Evolutionary conservation across 2,113 vertebrate species (phyloP).

Genomic region (Pseudopodoces humilis): DNA sequence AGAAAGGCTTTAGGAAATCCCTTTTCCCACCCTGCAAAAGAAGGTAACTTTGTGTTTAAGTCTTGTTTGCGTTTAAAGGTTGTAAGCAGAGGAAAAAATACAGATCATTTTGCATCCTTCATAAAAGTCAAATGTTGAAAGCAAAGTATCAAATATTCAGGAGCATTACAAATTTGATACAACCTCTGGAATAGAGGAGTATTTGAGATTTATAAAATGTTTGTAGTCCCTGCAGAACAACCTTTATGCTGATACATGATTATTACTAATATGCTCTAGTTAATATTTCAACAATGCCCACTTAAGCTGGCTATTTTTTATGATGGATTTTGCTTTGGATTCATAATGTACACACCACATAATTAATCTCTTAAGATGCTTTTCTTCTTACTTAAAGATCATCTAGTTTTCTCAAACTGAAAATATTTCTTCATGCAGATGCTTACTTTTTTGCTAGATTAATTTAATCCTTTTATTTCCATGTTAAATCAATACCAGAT

Average conservation of each 20-base stretch:
- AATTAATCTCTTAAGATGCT: background rate
- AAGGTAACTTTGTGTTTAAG: background rate
- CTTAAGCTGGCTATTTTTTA: background rate
- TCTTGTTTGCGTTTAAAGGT: background rate
- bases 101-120: background rate
- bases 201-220: background rate
- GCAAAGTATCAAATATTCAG: background rate
- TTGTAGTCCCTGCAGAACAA: background rate
- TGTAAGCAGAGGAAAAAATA: background rate
- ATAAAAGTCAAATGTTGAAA: background rate
- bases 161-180: background rate
- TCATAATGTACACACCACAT: background rate
- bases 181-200: background rate
- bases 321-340: background rate
- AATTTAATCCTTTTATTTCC: background rate
- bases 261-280: background rate
- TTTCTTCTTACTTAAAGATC: background rate
- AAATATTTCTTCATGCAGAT: background rate
- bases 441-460: background rate
- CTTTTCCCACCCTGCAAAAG: conserved; percentile 24
- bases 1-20: conserved; percentile 44
- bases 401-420: background rate
- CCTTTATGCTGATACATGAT: background rate
- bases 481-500: background rate
- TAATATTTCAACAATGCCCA: background rate